Evolutionary conservation across 2,888 invertebrate genomes (phyloP).

Genomic region (Phragmatobia fuliginosa): DNA sequence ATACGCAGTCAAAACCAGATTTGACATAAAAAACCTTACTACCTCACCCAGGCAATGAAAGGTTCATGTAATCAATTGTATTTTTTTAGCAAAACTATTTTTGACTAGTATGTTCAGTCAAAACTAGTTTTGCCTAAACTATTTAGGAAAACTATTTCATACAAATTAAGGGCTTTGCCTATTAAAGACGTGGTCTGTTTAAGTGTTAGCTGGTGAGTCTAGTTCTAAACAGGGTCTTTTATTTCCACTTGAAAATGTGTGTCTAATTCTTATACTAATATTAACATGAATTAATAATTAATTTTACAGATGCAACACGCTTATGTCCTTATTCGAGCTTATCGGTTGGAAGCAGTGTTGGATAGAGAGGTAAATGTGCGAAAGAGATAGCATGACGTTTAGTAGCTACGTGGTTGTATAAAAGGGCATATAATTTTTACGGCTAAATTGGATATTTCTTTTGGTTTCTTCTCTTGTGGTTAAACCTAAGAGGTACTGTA

Average conservation of each 20-base stretch:
- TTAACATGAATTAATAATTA: constrained; percentile 67
- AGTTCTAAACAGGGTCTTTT: constrained; percentile 20
- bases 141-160: background rate
- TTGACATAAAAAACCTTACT: no score
- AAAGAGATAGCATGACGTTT: constrained; percentile 76
- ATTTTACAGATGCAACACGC: constrained; percentile 86
- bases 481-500: background rate
- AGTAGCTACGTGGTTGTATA: constrained; percentile 29
- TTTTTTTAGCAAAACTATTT: background rate
- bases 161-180: background rate
- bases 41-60: background rate
- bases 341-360: constrained; percentile 87
- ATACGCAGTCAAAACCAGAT: background rate
- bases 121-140: background rate
- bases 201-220: background rate
- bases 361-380: constrained; percentile 88
- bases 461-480: background rate
- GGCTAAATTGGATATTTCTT: background rate
- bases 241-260: constrained; percentile 38
- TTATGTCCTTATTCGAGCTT: constrained; percentile 87
- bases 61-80: background rate
- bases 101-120: background rate
- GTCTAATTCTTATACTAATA: constrained; percentile 57
- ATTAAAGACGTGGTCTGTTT: background rate
- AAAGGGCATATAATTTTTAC: background rate